Evolutionary conservation across 2,797 vertebrate genomes (phyloP).

Genomic region (Amblyopsis hoosieri): DNA sequence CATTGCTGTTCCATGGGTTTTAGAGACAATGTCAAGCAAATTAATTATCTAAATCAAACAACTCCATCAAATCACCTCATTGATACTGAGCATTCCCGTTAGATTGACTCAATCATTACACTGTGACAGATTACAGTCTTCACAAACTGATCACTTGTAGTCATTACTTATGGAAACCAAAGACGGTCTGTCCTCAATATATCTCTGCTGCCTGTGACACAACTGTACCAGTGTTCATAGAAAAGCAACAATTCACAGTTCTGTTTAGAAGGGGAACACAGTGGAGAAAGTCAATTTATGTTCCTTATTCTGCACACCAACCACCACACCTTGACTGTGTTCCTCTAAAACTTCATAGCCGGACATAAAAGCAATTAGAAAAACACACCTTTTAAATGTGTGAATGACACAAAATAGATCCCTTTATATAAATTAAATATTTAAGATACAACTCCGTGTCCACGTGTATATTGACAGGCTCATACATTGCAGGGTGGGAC

Average conservation of each 20-base stretch:
- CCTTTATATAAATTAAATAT: background rate
- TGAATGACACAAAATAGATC: background rate
- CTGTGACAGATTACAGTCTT: too few relatives aligned
- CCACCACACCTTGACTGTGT: too few relatives aligned
- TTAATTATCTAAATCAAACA: too few relatives aligned
- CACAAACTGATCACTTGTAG: too few relatives aligned
- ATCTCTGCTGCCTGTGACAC: constrained; percentile 22
- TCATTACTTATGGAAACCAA: too few relatives aligned
- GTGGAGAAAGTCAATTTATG: constrained; percentile 13
- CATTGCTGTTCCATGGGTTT: too few relatives aligned
- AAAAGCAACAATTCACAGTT: constrained; percentile 52
- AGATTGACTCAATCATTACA: too few relatives aligned
- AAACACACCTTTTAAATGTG: background rate
- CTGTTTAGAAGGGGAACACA: constrained; percentile 28
- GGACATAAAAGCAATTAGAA: constrained; percentile 39
- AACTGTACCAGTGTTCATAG: constrained; percentile 38
- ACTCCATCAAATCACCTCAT: too few relatives aligned
- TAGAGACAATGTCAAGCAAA: too few relatives aligned
- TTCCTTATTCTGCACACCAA: background rate
- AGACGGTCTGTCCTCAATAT: background rate
- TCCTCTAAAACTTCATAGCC: constrained; percentile 49
- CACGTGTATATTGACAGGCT: background rate
- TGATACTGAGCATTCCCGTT: too few relatives aligned
- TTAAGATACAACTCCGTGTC: constrained; percentile 10
- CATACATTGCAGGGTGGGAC: background rate